Conservation (phyloP, 2,113 vertebrate species). For the Semnornis frantzii region DNA sequence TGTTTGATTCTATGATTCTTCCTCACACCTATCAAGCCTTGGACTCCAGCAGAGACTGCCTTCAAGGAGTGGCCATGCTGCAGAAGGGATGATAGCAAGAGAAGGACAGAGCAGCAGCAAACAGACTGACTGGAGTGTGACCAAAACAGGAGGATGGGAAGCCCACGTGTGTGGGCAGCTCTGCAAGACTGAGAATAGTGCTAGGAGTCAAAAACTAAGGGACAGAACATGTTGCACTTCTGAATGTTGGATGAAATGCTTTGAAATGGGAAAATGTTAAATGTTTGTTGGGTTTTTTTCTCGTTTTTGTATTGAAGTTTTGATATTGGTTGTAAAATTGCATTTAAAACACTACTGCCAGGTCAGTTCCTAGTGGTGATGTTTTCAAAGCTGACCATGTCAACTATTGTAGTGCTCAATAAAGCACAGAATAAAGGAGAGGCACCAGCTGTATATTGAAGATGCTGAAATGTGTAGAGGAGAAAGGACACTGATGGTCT, state of each 20-base stretch:
- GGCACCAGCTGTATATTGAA: background rate
- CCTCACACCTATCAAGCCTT: rapidly evolving
- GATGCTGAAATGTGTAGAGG: background rate
- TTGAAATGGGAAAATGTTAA: background rate
- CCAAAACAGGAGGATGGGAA: background rate
- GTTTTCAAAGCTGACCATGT: background rate
- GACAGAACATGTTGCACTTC: background rate
- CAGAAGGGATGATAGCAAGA: background rate
- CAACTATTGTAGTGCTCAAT: background rate
- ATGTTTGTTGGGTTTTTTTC: background rate
- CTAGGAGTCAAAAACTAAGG: background rate
- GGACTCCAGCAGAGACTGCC: background rate
- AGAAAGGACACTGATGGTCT: background rate
- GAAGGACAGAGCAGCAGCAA: background rate
- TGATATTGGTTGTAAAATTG: background rate
- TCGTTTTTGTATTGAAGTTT: background rate
- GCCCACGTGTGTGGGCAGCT: background rate
- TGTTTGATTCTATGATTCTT: background rate
- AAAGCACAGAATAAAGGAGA: background rate
- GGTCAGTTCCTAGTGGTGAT: background rate
- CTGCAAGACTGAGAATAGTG: background rate
- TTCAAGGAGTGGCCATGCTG: rapidly evolving
- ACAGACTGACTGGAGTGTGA: background rate
- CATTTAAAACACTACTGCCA: background rate
- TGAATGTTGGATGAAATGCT: background rate